phyloP scores from a whole-genome alignment of 1,140 invertebrate species.

The Gryon sp. region DNA sequence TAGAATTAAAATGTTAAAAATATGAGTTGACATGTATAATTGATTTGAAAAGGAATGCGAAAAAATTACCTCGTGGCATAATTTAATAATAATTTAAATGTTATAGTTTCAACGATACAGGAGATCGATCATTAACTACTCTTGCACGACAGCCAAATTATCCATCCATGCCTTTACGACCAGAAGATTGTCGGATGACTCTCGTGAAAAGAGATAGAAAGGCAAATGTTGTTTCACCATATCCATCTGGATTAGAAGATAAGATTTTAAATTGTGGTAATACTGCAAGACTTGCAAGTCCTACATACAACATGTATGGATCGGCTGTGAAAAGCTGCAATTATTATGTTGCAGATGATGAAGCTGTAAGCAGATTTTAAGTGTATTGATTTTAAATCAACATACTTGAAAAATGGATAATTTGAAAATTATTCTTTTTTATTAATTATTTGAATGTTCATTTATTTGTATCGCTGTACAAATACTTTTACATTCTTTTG shows the following conservation, averaged over 20 bases:
- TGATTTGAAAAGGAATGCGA: no score
- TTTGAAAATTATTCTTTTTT: no score
- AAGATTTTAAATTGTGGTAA: slow-evolving; percentile 66
- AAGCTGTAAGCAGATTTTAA: slow-evolving; percentile 77
- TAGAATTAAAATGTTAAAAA: slow-evolving; percentile 3
- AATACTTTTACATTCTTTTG: no score
- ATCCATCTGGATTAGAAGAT: slow-evolving; percentile 71
- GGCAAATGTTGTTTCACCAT: slow-evolving; percentile 63
- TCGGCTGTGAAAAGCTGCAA: slow-evolving; percentile 73
- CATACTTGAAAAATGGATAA: no score
- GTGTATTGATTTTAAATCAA: slow-evolving; percentile 3
- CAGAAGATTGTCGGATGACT: slow-evolving; percentile 75
- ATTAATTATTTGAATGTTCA: no score
- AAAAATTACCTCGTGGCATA: no score
- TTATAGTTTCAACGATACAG: slow-evolving; percentile 77
- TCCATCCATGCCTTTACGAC: slow-evolving; percentile 76
- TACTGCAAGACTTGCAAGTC: slow-evolving; percentile 68
- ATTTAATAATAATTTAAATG: slow-evolving; percentile 3
- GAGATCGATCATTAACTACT: slow-evolving; percentile 75
- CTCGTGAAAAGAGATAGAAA: slow-evolving; percentile 71
- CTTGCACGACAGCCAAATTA: slow-evolving; percentile 76
- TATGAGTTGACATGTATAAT: no score
- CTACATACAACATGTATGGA: slow-evolving; percentile 76
- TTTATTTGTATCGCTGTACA: no score
- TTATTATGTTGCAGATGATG: slow-evolving; percentile 76